These are phyloP conservation scores for Parauchenoglanis ngamensis DNA, from an alignment of 2,797 vertebrate genomes.

Conservation along the genomic window DNA sequence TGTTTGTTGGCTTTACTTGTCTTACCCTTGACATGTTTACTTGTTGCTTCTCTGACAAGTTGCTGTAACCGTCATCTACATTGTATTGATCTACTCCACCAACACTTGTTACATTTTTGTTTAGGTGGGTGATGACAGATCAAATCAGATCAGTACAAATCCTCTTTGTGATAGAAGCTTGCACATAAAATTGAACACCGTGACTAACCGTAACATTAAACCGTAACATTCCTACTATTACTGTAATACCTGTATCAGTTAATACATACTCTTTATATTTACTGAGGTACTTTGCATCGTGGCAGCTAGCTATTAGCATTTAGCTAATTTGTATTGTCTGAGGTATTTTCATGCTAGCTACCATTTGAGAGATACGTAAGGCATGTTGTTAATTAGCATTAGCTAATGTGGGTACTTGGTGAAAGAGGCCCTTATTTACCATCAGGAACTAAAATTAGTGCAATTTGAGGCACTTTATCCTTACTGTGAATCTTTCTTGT, in stretches of 20 bases:
- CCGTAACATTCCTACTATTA: neutral
- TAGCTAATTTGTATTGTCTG: neutral
- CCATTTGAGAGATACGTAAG: neutral
- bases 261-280: neutral
- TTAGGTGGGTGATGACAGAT: neutral
- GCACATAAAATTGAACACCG: neutral
- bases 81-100: no score
- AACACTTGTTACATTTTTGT: neutral
- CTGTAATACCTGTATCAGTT: neutral
- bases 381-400: neutral
- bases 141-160: neutral
- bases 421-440: neutral
- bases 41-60: neutral
- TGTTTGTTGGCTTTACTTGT: neutral
- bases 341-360: neutral
- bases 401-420: neutral
- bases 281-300: neutral
- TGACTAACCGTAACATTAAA: neutral
- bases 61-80: neutral
- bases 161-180: neutral
- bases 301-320: neutral
- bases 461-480: neutral
- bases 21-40: neutral
- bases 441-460: neutral
- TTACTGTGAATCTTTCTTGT: neutral